These are phyloP conservation scores for Ganaspis sp. DNA, from an alignment of 1,140 invertebrate genomes.

Conservation along the genomic window DNA sequence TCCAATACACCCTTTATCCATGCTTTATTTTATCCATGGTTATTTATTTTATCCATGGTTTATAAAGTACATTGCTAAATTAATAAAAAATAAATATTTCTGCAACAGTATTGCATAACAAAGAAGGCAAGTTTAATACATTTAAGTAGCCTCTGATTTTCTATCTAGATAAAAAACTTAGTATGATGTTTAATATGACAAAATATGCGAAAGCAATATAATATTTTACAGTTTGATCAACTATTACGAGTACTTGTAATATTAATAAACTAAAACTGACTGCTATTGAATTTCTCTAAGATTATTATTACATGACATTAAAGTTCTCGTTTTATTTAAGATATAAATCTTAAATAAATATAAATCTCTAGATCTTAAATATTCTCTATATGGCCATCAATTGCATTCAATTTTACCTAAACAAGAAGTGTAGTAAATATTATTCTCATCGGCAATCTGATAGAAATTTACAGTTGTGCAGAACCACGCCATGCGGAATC, in stretches of 20 bases:
- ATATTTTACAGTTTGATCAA: too few relatives aligned
- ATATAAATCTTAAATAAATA: too few relatives aligned
- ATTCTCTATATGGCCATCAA: too few relatives aligned
- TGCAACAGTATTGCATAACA: not conserved
- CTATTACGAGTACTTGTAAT: too few relatives aligned
- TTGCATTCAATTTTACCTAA: not conserved
- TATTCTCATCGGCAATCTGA: constrained; percentile 3
- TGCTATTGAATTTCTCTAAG: too few relatives aligned
- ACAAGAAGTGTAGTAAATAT: not conserved
- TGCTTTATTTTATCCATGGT: too few relatives aligned
- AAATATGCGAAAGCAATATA: not conserved
- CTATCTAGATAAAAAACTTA: not conserved
- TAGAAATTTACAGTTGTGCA: constrained; percentile 62
- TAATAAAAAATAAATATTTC: not conserved
- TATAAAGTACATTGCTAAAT: not conserved
- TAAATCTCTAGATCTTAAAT: too few relatives aligned
- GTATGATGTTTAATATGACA: not conserved
- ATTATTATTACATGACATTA: too few relatives aligned
- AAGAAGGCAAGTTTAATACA: not conserved
- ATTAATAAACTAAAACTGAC: too few relatives aligned
- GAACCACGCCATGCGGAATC: constrained; percentile 82
- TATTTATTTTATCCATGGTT: too few relatives aligned
- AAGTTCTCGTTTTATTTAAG: too few relatives aligned
- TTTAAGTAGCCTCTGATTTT: not conserved
- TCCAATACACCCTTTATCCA: not conserved